Evolutionary conservation across 2,888 invertebrate genomes (phyloP), one percentile per base, ranked within the genome.

Genomic region (Andricus curvator): DNA sequence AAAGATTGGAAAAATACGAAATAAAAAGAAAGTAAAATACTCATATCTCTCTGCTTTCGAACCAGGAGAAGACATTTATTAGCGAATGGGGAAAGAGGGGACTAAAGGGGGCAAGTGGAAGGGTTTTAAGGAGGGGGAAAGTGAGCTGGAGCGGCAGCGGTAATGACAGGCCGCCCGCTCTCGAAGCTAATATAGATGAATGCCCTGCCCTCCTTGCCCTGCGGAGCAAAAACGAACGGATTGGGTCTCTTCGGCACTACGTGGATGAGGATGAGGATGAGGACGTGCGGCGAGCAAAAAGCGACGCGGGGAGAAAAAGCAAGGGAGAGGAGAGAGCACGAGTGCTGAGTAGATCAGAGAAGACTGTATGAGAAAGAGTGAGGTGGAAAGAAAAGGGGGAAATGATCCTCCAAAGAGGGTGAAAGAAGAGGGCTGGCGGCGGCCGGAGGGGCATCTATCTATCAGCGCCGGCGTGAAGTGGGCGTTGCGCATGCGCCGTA

Each of bases 171-270:
- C 93, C 92, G 91, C 91, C 89, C 90, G 92, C 91, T 93, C 90
- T 92, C 92, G 92, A 89, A 92, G 92, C 92, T 93, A 93, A 93
- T 92, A 92, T 91, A 92, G 92, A 92, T 92, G 92, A 92, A 92
- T 93, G 92, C 92, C 89, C 91, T 91, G 90, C 90, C 91, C 91
- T 91, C 89, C 89, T 91, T 90, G 90, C 90, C 91, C 91, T 89
- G 88, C 90, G 90, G 92, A 88, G 87, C 88, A 77, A 60, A 65
- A 77, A 77, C 65, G 77, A 81, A 79, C 83, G 83, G 82, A 85
- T 84, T 83, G 85, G 82, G 81, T 81, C 82, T 80, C 84, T 84
- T 83, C 82, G 74, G 83, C 81, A 83, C 82, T 82, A 80, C 80
- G 83, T 81, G 81, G 60, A 81, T 29, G 62, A 82, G 33, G 82